Evolutionary conservation across 23 tunicate species (phyloP).

Genomic region (Diplosoma virens): DNA sequence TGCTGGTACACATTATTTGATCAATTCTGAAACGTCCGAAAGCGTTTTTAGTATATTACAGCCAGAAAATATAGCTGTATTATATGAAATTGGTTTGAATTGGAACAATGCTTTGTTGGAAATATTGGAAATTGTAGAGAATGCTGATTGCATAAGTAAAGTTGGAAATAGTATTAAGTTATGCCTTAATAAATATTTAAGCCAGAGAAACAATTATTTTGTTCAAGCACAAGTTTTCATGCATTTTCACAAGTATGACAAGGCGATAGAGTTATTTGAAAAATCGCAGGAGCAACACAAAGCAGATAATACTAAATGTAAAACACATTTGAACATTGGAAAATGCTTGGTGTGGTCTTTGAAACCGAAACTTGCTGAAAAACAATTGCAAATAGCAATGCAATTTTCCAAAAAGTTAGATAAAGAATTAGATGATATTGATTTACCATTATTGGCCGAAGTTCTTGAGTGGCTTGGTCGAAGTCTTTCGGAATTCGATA

Average conservation of each 20-base stretch:
- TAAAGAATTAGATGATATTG: no score
- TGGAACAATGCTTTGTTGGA: neutral
- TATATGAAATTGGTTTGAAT: neutral
- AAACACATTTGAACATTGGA: neutral
- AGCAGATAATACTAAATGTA: neutral
- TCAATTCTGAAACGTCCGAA: neutral
- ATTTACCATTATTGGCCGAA: neutral
- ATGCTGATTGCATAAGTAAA: no score
- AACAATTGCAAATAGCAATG: no score
- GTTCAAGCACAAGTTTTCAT: no score
- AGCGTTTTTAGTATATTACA: neutral
- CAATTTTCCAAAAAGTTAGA: no score
- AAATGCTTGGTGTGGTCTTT: neutral
- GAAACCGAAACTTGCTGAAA: no score
- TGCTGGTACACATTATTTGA: neutral
- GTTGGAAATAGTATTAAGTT: neutral
- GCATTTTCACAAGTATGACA: no score
- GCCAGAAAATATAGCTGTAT: neutral
- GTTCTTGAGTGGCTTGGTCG: neutral
- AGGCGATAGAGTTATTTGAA: no score
- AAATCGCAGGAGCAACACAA: no score
- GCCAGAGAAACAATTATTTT: no score
- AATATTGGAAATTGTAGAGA: no score
- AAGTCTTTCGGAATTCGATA: neutral
- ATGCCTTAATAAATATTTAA: no score